phyloP scores from a whole-genome alignment of 1,140 invertebrate genomes.

The Myzus persicae region DNA sequence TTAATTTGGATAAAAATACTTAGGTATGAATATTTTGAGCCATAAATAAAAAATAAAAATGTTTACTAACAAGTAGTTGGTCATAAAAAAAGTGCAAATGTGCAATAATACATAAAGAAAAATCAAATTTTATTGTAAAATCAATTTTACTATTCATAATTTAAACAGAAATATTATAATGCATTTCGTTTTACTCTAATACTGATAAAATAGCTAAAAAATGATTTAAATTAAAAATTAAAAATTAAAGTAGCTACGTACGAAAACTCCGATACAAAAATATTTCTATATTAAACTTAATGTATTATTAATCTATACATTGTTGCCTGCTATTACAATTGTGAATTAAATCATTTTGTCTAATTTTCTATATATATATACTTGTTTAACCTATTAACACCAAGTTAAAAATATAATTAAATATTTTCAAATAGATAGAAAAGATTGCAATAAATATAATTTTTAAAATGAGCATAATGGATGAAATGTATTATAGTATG shows the following conservation, averaged over 20 bases:
- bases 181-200: not conserved
- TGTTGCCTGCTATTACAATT: not conserved
- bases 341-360: not conserved
- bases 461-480: not conserved
- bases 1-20: not conserved
- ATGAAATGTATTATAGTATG: not conserved
- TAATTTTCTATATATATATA: not conserved
- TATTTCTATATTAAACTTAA: not conserved
- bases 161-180: not conserved
- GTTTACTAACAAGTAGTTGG: no score
- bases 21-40: not conserved
- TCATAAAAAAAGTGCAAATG: no score
- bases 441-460: no score
- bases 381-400: not conserved
- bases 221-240: not conserved
- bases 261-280: not conserved
- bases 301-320: no score
- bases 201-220: not conserved
- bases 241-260: not conserved
- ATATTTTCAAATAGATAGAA: not conserved
- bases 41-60: not conserved
- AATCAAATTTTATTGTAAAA: not conserved
- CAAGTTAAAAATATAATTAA: not conserved
- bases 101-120: not conserved
- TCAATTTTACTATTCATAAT: not conserved